Evolutionary conservation across 1,140 invertebrate species (phyloP), one percentile per base, ranked within the genome.

Genomic region (Stenopsyche tienmushanensis): DNA sequence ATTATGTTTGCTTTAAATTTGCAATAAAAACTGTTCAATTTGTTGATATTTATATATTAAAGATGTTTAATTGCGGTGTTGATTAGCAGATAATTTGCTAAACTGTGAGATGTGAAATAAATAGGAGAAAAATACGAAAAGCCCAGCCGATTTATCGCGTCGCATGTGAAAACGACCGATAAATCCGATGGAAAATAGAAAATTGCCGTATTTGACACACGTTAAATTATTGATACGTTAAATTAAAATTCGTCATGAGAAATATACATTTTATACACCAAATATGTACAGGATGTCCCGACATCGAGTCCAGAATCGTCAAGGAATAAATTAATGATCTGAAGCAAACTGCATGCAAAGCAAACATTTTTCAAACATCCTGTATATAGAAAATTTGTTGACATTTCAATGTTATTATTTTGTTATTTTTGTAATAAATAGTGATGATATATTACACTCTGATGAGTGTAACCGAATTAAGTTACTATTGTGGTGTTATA

Each of bases 401-500:
- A 50, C 21, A 20, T 20, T 50, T 50, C 23, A 20, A 2, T 8
- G 5, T 18, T 45, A 45, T 21, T 10, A 18, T 50, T 23, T 20
- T 18, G 23, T 50, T 18, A n/a, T n/a, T n/a, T n/a, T n/a, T n/a
- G n/a, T n/a, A n/a, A n/a, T n/a, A n/a, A n/a, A n/a, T n/a, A n/a
- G n/a, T n/a, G n/a, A n/a, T 34, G 13, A 34, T 34, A 34, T 34
- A 7, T 34, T 34, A 34, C 13, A 60, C 13, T 60, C 13, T 17
- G 44, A 60, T 60, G 39, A 23, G 25, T 60, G 57, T 60, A 60
- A 60, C 57, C 57, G 42, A 60, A 60, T 26, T 60, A 49, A 60
- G 42, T 44, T 60, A 60, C 41, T 58, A 60, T 60, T 60, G 57
- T 60, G 57, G 57, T 60, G 57, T 60, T 60, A 60, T 23, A 25